phyloP scores from a whole-genome alignment of 2,113 vertebrate genomes.

The Tyrannus savana region DNA sequence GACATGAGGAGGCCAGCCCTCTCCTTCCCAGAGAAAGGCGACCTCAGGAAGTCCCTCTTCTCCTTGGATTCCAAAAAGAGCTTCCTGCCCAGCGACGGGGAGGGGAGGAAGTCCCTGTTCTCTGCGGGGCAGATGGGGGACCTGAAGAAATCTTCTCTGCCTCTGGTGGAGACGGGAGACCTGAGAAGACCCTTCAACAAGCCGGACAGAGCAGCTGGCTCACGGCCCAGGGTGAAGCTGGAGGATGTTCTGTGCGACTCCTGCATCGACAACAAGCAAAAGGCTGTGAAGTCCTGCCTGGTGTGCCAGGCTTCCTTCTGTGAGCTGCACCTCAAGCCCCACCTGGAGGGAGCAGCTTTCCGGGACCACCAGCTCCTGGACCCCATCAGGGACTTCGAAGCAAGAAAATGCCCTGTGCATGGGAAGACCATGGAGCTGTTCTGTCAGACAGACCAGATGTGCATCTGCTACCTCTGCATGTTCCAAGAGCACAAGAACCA shows the following conservation, averaged over 20 bases:
- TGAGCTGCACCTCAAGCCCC: slow-evolving; percentile 89
- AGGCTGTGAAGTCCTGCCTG: slow-evolving; percentile 91
- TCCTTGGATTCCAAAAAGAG: slow-evolving; percentile 72
- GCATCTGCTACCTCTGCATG: slow-evolving; percentile 90
- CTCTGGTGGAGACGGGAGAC: slow-evolving; percentile 66
- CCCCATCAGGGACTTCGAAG: slow-evolving; percentile 85
- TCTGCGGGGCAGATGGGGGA: slow-evolving; percentile 56
- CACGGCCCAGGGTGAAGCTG: slow-evolving; percentile 40
- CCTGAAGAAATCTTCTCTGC: slow-evolving; percentile 63
- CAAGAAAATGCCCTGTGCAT: slow-evolving; percentile 84
- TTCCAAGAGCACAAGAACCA: slow-evolving; percentile 90
- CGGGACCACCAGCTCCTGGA: slow-evolving; percentile 93
- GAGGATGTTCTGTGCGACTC: slow-evolving; percentile 92
- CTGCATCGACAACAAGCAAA: slow-evolving; percentile 89
- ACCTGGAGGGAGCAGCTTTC: slow-evolving; percentile 91
- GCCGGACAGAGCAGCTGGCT: neutral
- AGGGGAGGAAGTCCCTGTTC: slow-evolving; percentile 55
- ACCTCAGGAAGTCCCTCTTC: slow-evolving; percentile 75
- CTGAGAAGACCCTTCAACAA: slow-evolving; percentile 62
- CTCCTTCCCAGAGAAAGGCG: slow-evolving; percentile 75
- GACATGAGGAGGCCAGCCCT: slow-evolving; percentile 63
- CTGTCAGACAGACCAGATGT: slow-evolving; percentile 87
- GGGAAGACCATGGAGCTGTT: slow-evolving; percentile 91
- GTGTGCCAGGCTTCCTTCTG: slow-evolving; percentile 95
- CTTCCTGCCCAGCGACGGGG: slow-evolving; percentile 49